Percentiles rank a stretch among this genome's conserved stretches.
phyloP scores from a whole-genome alignment of 1,140 invertebrate genomes.

The Polypedilum pembai region DNA sequence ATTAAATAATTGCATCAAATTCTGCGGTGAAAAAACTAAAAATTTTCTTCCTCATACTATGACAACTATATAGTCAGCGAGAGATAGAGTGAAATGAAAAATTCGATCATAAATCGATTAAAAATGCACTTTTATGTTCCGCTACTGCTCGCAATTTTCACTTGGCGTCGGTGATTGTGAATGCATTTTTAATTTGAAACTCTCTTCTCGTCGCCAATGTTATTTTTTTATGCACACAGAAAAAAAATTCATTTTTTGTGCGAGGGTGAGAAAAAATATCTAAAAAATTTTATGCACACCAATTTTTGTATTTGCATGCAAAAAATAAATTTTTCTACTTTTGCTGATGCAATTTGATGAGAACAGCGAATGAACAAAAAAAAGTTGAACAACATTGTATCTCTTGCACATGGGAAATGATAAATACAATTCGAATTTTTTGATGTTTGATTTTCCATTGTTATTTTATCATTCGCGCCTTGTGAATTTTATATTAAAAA shows the following conservation, averaged over 20 bases:
- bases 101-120: constrained; percentile 18
- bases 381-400: constrained; percentile 1
- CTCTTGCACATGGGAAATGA: constrained; percentile 3
- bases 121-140: not conserved
- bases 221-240: not conserved
- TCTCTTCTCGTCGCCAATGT: not conserved
- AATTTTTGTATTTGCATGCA: not conserved
- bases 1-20: constrained; percentile 12
- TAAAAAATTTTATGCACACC: not conserved
- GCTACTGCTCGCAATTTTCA: not conserved
- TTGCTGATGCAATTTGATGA: not conserved
- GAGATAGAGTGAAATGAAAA: not conserved
- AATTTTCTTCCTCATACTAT: no score
- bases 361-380: not conserved
- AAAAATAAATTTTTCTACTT: not conserved
- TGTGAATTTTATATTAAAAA: not conserved
- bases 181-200: constrained; percentile 19
- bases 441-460: constrained; percentile 7
- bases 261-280: not conserved
- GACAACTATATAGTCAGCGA: not conserved
- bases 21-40: not conserved
- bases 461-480: constrained; percentile 12
- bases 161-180: constrained; percentile 9
- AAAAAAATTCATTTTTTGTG: not conserved
- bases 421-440: not conserved